Base-by-base conservation (phyloP, 2,797 vertebrate species). In the Tarsius wallacei region DNA sequence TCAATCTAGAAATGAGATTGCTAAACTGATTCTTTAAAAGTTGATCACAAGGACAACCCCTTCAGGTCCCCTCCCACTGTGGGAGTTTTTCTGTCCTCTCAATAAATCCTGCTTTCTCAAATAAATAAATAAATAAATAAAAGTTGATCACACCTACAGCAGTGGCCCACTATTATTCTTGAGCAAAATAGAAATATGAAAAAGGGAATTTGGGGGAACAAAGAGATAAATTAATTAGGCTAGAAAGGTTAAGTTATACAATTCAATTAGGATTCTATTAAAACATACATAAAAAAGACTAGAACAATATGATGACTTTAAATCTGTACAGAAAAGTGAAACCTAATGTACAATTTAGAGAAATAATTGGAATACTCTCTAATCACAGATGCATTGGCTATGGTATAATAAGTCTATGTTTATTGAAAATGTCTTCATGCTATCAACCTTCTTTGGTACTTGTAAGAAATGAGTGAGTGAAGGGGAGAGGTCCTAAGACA, bases 291-390 rank as follows among this genome's bases (percentile, higher is more conserved):
- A 5, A 42, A 26, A 63, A 61, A 80, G 21, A 9, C 28, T 61
- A 33, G 21, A 93, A 28, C 13, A 51, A 12, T 51, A 66, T 2
- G 8, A 53, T 90, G 53, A 26, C 19, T 81, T 9, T 81, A 59
- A 86, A 91, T 66, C 74, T 95, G 64, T 5, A 63, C 49, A 66
- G 36, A 93, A 66, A 93, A 81, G 12, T 80, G 19, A n/a, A 57
- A 80, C n/a, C 22, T 74, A 12, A 86, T 21, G 59, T 59, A 42
- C 11, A n/a, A 3, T 55, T 73, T 64, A 49, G 36, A 66, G 73
- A 74, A 81, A 16, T 21, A 78, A 85, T 36, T 78, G 10, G 5
- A 5, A 87, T 36, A 73, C 21, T 70, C 15, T 77, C 13, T 42
- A 42, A 28, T 88, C 33, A 51, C 14, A 78, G 17, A 64, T 28